Base-by-base conservation (phyloP, 2,888 invertebrate species). In the Nomada fabriciana region DNA sequence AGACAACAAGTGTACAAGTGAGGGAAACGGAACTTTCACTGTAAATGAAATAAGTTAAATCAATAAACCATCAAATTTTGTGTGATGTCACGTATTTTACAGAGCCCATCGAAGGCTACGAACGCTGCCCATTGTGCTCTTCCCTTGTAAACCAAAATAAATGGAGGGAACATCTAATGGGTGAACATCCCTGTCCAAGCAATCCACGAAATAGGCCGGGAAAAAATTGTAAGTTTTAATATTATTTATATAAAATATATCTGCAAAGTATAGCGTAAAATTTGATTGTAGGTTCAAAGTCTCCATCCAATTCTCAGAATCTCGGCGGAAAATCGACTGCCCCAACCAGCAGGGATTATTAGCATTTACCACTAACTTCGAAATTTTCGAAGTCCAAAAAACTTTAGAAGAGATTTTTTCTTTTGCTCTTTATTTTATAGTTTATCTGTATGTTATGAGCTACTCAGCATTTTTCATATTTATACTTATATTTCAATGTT, bases 51-150 rank as follows among this genome's bases (percentile, higher is more conserved):
- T 9, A 36, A n/a, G 2, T 29, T n/a, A 3, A 23, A 52, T 52
- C 7, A n/a, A 50, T 47, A 23, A 55, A 7, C 50, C 2, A 25
- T 11, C 36, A 20, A 47, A 9, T 71, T 52, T 42, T 36, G 36
- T 36, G 9, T 7, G 70, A 59, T 60, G 25, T 68, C 13, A 5
- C 50, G 64, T 29, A 15, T 29, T 29, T 82, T 90, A 85, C 91
- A 94, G 95, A 95, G 89, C 92, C 95, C 47, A 91, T 94, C 42
- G 95, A 95, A 87, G 97, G 97, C 52, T 96, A 96, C 82, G 97
- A 96, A 93, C 96, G 97, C 88, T 98, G 98, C 92, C 98, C 98
- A 0, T 95, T 98, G 82, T 98, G 98, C 92, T 97, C 97, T 89
- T 95, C 95, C 82, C 97, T 97, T 92, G 96, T 98, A 2, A 95